phyloP scores from a whole-genome alignment of 2,797 vertebrate genomes.

The Brachymystax lenok region DNA sequence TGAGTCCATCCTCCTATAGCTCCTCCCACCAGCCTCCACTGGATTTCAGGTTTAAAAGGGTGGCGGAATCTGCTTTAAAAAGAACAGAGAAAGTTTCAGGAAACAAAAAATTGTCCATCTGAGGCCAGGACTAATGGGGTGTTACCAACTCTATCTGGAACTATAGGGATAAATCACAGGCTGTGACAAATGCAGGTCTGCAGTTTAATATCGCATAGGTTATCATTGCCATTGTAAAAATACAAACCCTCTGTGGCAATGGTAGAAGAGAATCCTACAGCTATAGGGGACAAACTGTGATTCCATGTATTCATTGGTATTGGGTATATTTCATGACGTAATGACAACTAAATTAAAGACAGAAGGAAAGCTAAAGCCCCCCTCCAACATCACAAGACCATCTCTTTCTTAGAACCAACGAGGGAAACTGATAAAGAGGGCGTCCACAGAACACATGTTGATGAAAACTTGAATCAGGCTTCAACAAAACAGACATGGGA shows the following conservation, averaged over 20 bases:
- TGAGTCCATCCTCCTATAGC: too few species aligned
- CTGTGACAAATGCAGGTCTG: neutral
- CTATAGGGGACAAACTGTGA: neutral
- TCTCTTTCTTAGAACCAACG: too few species aligned
- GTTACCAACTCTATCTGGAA: neutral
- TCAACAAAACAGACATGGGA: too few species aligned
- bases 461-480: too few species aligned
- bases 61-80: neutral
- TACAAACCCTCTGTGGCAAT: neutral
- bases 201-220: slow-evolving; percentile 1
- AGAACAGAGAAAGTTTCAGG: neutral
- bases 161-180: neutral
- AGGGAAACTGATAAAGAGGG: too few species aligned
- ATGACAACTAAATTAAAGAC: neutral
- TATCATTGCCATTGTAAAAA: neutral
- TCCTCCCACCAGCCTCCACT: too few species aligned
- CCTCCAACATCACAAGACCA: too few species aligned
- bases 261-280: neutral
- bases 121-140: neutral
- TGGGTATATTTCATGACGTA: neutral
- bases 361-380: too few species aligned
- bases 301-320: neutral
- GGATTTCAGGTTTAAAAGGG: neutral
- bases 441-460: too few species aligned
- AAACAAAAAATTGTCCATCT: neutral